Evolutionary conservation across 2,113 vertebrate genomes (phyloP).

Genomic region (Sinocyclocheilus anshuiensis): DNA sequence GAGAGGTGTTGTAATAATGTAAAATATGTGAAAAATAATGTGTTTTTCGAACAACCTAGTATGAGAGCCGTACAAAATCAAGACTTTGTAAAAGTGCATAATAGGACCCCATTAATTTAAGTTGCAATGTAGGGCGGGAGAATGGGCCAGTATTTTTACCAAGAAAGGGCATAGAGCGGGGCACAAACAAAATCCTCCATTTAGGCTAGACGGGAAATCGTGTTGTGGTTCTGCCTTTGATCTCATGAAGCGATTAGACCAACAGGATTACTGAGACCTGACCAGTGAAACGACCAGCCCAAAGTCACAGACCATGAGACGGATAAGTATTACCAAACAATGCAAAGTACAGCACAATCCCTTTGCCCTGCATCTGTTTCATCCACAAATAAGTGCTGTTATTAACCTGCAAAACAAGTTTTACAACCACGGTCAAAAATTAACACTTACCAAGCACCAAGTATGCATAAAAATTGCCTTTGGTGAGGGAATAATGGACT

Average conservation of each 20-base stretch:
- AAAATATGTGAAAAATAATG: no score
- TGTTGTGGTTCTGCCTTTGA: slow-evolving; percentile 29
- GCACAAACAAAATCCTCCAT: background rate
- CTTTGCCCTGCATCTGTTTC: background rate
- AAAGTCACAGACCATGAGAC: background rate
- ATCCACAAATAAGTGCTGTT: background rate
- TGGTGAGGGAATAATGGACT: background rate
- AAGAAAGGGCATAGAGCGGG: background rate
- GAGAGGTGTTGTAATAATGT: no score
- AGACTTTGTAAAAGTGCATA: no score
- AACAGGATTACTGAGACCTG: slow-evolving; percentile 24
- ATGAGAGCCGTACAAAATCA: no score
- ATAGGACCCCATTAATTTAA: background rate
- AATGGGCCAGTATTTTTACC: background rate
- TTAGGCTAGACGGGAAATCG: slow-evolving; percentile 10
- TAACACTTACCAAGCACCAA: background rate
- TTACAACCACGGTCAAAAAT: background rate
- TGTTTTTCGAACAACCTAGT: no score
- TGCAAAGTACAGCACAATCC: slow-evolving; percentile 6
- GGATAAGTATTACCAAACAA: background rate
- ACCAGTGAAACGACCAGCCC: background rate
- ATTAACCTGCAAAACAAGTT: background rate
- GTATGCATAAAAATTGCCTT: background rate
- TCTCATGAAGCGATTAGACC: slow-evolving; percentile 3
- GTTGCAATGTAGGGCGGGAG: background rate